Percentiles rank a stretch among this genome's conserved stretches.
Evolutionary conservation across 2,888 invertebrate species (phyloP).

Genomic region (Drosophila cognata): DNA sequence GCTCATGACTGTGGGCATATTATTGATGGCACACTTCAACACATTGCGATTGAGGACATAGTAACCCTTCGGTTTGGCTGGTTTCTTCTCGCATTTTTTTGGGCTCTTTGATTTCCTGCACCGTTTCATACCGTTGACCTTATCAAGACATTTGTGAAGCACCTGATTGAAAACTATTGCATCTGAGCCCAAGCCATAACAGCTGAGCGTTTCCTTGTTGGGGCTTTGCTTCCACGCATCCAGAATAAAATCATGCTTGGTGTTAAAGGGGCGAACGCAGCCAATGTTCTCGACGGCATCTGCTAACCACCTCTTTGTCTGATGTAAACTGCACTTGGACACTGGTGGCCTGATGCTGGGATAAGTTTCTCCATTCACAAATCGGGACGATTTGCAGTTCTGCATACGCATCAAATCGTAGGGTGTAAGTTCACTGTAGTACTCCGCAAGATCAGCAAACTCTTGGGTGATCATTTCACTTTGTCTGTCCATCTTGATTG

Average conservation of each 20-base stretch:
- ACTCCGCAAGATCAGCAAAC: neutral
- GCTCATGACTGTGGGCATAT: constrained; percentile 53
- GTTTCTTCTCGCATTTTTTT: neutral
- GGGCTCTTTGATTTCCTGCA: neutral
- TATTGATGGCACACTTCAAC: constrained; percentile 27
- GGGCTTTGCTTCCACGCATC: constrained; percentile 53
- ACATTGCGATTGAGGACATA: constrained; percentile 51
- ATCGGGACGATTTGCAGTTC: constrained; percentile 54
- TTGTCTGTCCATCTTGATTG: neutral
- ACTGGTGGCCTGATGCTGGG: constrained; percentile 58
- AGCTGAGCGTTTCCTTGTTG: constrained; percentile 48
- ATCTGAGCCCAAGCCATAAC: constrained; percentile 46
- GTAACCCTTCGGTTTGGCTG: constrained; percentile 31
- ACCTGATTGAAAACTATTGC: constrained; percentile 34
- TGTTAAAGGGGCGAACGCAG: constrained; percentile 29
- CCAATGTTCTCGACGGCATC: constrained; percentile 48
- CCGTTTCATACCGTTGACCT: constrained; percentile 27
- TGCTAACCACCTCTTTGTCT: constrained; percentile 38
- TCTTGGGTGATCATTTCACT: neutral
- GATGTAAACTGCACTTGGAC: constrained; percentile 35
- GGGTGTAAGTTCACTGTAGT: constrained; percentile 18
- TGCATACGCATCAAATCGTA: constrained; percentile 52
- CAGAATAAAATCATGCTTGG: constrained; percentile 30
- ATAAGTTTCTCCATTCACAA: constrained; percentile 38
- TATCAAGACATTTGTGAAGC: constrained; percentile 41